These are phyloP conservation scores for Enteromius thamalakanensis DNA, from an alignment of 2,797 vertebrate genomes.

Conservation along the genomic window DNA sequence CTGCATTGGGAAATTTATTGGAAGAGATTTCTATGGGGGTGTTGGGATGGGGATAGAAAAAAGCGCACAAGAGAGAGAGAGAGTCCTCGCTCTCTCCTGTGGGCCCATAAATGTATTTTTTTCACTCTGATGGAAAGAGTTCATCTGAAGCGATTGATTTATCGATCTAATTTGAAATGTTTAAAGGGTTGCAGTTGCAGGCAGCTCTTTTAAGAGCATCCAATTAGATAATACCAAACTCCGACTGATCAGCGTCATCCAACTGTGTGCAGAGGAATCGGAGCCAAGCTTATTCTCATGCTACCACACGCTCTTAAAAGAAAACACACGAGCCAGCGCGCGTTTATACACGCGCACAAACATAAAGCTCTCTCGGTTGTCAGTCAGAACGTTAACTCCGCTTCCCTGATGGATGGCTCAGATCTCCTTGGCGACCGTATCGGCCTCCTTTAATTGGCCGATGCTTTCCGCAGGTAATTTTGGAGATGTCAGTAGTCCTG, in stretches of 20 bases:
- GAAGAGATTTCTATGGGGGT: constrained; percentile 36
- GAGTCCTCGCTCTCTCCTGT: constrained; percentile 58
- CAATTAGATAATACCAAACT: constrained; percentile 62
- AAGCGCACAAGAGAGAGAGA: background rate
- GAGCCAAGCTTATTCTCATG: constrained; percentile 25
- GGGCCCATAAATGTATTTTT: constrained; percentile 70
- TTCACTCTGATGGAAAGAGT: constrained; percentile 67
- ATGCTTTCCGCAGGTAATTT: constrained; percentile 72
- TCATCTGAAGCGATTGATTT: constrained; percentile 78
- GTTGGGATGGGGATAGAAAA: constrained; percentile 20
- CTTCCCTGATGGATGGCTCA: constrained; percentile 60
- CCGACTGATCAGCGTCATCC: constrained; percentile 46
- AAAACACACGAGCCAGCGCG: constrained; percentile 19
- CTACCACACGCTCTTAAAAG: constrained; percentile 30
- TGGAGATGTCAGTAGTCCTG: constrained; percentile 66
- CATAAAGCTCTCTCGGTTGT: constrained; percentile 40
- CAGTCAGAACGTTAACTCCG: constrained; percentile 49
- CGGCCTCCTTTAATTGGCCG: constrained; percentile 69
- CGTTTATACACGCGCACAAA: constrained; percentile 22
- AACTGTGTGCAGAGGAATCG: constrained; percentile 23
- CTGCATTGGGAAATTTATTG: constrained; percentile 48
- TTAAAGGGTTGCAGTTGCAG: constrained; percentile 54
- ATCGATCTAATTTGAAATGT: constrained; percentile 79
- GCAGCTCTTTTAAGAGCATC: constrained; percentile 58
- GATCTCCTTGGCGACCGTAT: constrained; percentile 60